Evolutionary conservation across 2,888 invertebrate genomes (phyloP), one percentile per base, ranked within the genome.

Genomic region (Drosophila gaucha): DNA sequence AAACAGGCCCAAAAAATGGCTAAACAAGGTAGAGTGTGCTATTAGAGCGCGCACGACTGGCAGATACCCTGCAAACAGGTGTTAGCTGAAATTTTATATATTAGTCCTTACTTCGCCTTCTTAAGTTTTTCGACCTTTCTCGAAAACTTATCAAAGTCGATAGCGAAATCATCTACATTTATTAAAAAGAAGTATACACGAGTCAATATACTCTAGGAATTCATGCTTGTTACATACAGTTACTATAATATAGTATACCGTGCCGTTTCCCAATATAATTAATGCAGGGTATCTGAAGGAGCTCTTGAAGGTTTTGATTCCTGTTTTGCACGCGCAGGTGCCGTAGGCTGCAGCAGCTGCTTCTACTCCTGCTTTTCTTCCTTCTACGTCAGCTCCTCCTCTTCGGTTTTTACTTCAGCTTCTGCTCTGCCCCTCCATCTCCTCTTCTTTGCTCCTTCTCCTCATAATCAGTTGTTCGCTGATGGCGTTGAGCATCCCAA

Each of bases 261-360:
- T 10, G 31, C 1, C 12, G 20, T 22, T 5, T 9, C 5, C 1
- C 2, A 0, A 9, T 5, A 0, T 12, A 12, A 22, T 22, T 16
- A 10, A 3, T 22, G 5, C 30, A 39, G 51, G 38, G 39, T 39
- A 51, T 39, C 8, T 26, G 18, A 6, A 8, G 9, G 38, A n/a
- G 46, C 30, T 14, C 36, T 30, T 4, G 30, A 39, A 22, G 22
- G 30, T 66, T 72, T 62, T 64, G 43, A 36, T 46, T 62, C 63
- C 63, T 54, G 70, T 63, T 55, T 28, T 30, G 44, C 18, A 12
- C 8, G 44, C 50, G 57, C 70, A 74, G 71, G 67, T 72, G 74
- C 74, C 68, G 46, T 59, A 12, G 35, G 28, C 49, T 30, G 35
- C 31, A 59, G 59, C 62, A 35, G 62, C 41, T 31, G 20, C 20